These are phyloP conservation scores for Pseudorhiza aurosa DNA, from an alignment of 30 jellyfish, hydroid and myxozoan genomes.

Conservation along the genomic window DNA sequence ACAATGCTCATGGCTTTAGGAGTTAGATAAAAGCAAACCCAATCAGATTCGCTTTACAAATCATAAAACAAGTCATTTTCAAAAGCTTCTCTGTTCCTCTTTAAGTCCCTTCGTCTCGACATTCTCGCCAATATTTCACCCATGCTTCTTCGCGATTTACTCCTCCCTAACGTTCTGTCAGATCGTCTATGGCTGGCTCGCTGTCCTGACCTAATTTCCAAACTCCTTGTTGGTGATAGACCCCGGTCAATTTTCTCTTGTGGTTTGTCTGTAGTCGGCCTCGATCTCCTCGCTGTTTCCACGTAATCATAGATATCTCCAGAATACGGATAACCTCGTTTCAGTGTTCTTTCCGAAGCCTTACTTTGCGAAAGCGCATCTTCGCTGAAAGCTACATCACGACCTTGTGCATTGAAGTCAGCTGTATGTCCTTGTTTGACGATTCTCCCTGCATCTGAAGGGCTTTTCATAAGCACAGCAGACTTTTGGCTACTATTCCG, in stretches of 20 bases:
- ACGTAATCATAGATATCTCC: constrained; percentile 49
- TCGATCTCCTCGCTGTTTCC: constrained; percentile 42
- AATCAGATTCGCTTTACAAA: neutral
- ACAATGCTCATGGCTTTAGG: too few species aligned
- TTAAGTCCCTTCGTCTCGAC: constrained; percentile 55
- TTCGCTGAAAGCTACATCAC: constrained; percentile 18
- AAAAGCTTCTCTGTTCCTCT: constrained; percentile 31
- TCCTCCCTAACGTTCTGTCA: neutral
- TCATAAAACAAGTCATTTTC: constrained; percentile 14
- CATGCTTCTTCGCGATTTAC: constrained; percentile 26
- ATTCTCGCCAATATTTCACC: constrained; percentile 40
- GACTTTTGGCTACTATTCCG: neutral
- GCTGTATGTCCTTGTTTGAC: neutral
- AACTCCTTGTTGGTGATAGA: neutral
- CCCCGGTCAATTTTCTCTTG: neutral
- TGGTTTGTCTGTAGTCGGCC: neutral
- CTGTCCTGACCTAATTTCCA: neutral
- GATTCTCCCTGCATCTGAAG: neutral
- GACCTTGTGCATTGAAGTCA: neutral
- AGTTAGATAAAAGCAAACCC: too few species aligned
- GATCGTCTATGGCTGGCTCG: neutral
- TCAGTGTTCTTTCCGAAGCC: neutral
- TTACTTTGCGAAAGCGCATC: neutral
- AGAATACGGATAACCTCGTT: constrained; percentile 65
- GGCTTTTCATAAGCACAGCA: too few species aligned